Conservation (phyloP, 2,888 invertebrate species). For the Plagodis pulveraria region DNA sequence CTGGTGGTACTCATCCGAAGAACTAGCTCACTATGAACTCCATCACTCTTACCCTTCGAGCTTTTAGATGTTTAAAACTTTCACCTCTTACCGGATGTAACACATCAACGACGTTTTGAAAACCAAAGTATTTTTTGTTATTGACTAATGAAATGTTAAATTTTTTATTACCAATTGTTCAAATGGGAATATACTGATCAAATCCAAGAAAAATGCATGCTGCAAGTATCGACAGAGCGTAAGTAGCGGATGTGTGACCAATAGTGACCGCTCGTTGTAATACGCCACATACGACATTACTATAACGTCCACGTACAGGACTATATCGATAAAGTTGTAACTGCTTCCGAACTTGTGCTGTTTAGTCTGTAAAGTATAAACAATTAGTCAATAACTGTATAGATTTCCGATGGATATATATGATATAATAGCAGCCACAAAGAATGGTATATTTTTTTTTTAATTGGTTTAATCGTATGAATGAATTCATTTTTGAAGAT, state of each 20-base stretch:
- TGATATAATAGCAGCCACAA: no score
- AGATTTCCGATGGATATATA: no score
- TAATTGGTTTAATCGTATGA: no score
- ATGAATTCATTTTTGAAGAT: no score
- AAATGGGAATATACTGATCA: slow-evolving; percentile 71
- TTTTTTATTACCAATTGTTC: slow-evolving; percentile 64
- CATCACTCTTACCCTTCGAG: no score
- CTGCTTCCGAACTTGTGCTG: slow-evolving; percentile 47
- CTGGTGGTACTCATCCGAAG: no score
- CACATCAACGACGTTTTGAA: no score
- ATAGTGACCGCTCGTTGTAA: slow-evolving; percentile 70
- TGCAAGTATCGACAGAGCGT: slow-evolving; percentile 70
- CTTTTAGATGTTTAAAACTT: no score
- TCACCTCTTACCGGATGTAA: no score
- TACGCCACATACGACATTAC: slow-evolving; percentile 79
- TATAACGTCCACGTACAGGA: slow-evolving; percentile 69
- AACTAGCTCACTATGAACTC: no score
- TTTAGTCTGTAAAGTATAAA: slow-evolving; percentile 57
- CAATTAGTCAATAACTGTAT: background rate
- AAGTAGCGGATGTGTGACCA: slow-evolving; percentile 76
- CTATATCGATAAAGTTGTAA: slow-evolving; percentile 55
- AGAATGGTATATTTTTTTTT: no score
- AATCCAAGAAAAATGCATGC: slow-evolving; percentile 67
- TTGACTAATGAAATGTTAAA: background rate
- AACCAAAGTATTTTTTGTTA: no score